A percentile compares a stretch with the other conserved stretches of the same genome.
phyloP scores from a whole-genome alignment of 2,888 invertebrate genomes.

The Nomada fucata region DNA sequence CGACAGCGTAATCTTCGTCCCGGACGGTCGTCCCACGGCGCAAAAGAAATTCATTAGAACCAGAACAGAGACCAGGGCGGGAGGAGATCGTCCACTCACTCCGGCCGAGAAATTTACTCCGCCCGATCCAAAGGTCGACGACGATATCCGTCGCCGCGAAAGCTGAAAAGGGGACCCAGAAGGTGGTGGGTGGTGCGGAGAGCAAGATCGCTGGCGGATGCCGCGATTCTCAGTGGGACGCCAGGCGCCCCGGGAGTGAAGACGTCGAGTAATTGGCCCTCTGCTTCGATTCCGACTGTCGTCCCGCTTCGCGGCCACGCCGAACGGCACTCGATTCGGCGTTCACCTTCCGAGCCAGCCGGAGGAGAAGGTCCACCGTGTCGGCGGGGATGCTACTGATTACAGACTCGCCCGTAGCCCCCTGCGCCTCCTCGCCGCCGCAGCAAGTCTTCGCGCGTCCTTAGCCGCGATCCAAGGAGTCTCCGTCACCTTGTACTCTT shows the following conservation, averaged over 20 bases:
- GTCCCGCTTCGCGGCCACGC: slow-evolving; percentile 33
- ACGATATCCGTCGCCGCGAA: slow-evolving; percentile 47
- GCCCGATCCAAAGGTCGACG: neutral
- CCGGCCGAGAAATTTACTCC: neutral
- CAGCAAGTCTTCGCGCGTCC: slow-evolving; percentile 46
- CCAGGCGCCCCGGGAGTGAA: slow-evolving; percentile 79
- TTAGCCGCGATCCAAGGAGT: slow-evolving; percentile 50
- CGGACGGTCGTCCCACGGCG: slow-evolving; percentile 7
- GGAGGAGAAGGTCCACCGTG: slow-evolving; percentile 40
- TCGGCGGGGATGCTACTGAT: slow-evolving; percentile 77
- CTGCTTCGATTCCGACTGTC: slow-evolving; percentile 74
- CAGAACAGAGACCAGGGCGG: slow-evolving; percentile 29
- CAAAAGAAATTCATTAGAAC: slow-evolving; percentile 32
- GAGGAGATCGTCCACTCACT: slow-evolving; percentile 7
- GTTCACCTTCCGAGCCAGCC: slow-evolving; percentile 54
- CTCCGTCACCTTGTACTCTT: slow-evolving; percentile 65
- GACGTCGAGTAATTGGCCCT: slow-evolving; percentile 80
- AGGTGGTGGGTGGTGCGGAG: slow-evolving; percentile 4
- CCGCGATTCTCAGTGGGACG: slow-evolving; percentile 72
- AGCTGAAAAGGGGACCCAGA: slow-evolving; percentile 35
- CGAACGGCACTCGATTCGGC: slow-evolving; percentile 60
- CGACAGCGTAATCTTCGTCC: neutral
- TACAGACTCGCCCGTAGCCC: slow-evolving; percentile 72
- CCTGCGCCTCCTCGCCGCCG: neutral
- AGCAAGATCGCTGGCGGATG: slow-evolving; percentile 70